Evolutionary conservation across 1,140 invertebrate species (phyloP).

Genomic region (Brachionus angularis): DNA sequence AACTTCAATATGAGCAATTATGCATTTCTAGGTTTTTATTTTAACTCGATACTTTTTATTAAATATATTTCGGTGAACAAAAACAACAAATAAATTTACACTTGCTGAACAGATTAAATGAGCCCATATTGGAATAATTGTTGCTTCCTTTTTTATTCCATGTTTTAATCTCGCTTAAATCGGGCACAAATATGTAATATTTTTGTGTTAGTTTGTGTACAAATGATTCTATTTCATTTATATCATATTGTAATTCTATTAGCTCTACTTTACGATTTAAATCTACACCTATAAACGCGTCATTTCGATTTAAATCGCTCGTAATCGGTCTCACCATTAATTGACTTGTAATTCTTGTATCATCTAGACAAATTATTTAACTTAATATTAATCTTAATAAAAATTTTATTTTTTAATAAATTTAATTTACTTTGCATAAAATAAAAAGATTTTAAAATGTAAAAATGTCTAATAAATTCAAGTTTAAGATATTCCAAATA

Average conservation of each 20-base stretch:
- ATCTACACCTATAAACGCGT: not conserved
- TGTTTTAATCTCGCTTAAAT: slow-evolving; percentile 7
- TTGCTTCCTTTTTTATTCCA: not conserved
- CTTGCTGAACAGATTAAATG: slow-evolving; percentile 6
- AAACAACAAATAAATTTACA: slow-evolving; percentile 40
- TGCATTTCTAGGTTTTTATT: no score
- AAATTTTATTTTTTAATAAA: not conserved
- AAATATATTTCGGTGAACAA: slow-evolving; percentile 39
- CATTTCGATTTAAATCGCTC: no score
- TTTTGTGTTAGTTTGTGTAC: slow-evolving; percentile 29
- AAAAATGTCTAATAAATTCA: slow-evolving; percentile 32
- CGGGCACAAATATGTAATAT: slow-evolving; percentile 41
- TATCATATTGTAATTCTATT: slow-evolving; percentile 6
- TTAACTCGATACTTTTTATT: no score
- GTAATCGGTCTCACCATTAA: no score
- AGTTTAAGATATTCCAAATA: slow-evolving; percentile 32
- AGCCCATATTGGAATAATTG: not conserved
- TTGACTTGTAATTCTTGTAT: no score
- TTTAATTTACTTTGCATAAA: slow-evolving; percentile 32
- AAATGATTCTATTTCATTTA: slow-evolving; percentile 17
- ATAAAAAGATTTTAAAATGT: slow-evolving; percentile 38
- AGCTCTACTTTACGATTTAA: not conserved
- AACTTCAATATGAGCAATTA: no score
- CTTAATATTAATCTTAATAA: not conserved
- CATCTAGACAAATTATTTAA: no score